These are phyloP conservation scores for Frieseomelitta varia DNA, from an alignment of 1,140 invertebrate species.

Conservation along the genomic window DNA sequence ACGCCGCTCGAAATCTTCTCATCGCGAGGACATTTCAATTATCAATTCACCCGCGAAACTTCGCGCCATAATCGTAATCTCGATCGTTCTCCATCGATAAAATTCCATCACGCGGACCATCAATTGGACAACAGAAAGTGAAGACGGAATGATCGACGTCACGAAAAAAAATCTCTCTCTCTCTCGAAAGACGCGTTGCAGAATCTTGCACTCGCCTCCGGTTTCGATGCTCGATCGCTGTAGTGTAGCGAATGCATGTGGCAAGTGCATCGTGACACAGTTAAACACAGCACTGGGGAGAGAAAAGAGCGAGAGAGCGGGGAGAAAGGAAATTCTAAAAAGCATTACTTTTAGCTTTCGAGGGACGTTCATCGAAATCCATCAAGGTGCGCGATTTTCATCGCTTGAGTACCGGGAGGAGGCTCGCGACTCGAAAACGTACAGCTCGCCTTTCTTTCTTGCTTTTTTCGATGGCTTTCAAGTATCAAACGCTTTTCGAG, in stretches of 20 bases:
- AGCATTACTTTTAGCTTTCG: slow-evolving; percentile 35
- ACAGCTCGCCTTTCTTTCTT: background rate
- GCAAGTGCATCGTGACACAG: slow-evolving; percentile 27
- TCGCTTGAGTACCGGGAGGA: slow-evolving; percentile 2
- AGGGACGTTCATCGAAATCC: slow-evolving; percentile 34
- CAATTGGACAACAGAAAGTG: background rate
- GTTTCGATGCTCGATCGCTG: slow-evolving; percentile 14
- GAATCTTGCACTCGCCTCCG: background rate
- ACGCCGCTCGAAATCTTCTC: too few species aligned
- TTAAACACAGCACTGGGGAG: background rate
- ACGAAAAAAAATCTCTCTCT: too few species aligned
- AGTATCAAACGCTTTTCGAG: slow-evolving; percentile 30
- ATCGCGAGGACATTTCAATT: background rate
- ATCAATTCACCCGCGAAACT: background rate
- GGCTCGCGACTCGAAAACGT: slow-evolving; percentile 10
- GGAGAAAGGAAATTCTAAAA: slow-evolving; percentile 12
- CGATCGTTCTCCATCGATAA: background rate
- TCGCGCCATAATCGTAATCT: too few species aligned
- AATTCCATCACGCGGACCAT: background rate
- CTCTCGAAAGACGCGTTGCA: background rate
- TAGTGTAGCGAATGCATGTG: too few species aligned
- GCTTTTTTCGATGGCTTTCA: slow-evolving; percentile 4
- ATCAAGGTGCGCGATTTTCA: slow-evolving; percentile 21
- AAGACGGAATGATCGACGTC: too few species aligned
- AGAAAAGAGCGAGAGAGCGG: background rate